A percentile compares a stretch with the other conserved stretches of the same genome.
phyloP scores from a whole-genome alignment of 2,888 invertebrate species.

The Halocaridina rubra region DNA sequence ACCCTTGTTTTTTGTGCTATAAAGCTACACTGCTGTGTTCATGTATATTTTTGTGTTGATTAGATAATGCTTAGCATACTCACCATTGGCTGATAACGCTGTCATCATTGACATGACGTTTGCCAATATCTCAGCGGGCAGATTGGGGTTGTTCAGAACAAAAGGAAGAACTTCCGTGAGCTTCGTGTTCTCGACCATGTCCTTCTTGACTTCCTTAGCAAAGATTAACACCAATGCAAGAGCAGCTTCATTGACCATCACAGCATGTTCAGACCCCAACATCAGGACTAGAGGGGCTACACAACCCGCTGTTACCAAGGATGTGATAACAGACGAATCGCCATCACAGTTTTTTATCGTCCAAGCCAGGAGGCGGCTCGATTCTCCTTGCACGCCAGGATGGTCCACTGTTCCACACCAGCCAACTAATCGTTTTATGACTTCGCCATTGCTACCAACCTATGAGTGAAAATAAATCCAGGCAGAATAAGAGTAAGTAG shows the following conservation, averaged over 20 bases:
- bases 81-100: conserved; percentile 35
- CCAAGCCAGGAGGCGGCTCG: conserved; percentile 83
- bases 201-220: conserved; percentile 1
- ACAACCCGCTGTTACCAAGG: conserved; percentile 75
- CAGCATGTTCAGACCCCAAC: conserved; percentile 83
- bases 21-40: no score
- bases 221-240: conserved; percentile 67
- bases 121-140: conserved; percentile 57
- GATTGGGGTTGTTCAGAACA: conserved; percentile 30
- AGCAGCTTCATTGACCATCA: conserved; percentile 76
- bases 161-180: conserved; percentile 16
- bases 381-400: conserved; percentile 86
- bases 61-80: no score
- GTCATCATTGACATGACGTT: conserved; percentile 61
- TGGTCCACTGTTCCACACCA: conserved; percentile 85
- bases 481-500: no score
- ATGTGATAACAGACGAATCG: conserved; percentile 69
- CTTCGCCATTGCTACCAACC: conserved; percentile 75
- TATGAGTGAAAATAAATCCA: no score
- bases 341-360: conserved; percentile 75
- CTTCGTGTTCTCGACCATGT: conserved; percentile 24
- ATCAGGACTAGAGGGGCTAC: conserved; percentile 83
- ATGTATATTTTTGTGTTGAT: no score
- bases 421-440: conserved; percentile 77
- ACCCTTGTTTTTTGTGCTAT: no score